These are phyloP conservation scores for Drosophila demipolita DNA, from an alignment of 2,888 invertebrate species.

Conservation along the genomic window DNA sequence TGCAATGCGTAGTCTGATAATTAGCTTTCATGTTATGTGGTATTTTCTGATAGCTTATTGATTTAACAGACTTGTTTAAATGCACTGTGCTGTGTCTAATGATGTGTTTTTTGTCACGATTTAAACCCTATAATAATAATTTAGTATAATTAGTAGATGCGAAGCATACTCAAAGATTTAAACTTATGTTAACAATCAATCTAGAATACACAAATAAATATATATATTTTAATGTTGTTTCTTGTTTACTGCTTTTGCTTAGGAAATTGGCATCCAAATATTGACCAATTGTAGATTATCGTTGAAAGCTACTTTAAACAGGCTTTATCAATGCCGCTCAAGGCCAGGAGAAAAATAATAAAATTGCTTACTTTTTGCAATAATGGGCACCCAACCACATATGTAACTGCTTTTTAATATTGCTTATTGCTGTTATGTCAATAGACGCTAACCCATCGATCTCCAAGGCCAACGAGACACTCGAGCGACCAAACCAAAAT, in stretches of 20 bases:
- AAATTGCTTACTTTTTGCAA: conserved; percentile 20
- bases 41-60: neutral
- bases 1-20: neutral
- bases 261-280: conserved; percentile 18
- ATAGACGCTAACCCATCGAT: conserved; percentile 23
- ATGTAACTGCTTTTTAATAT: conserved; percentile 25
- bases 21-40: conserved; percentile 1
- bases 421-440: conserved; percentile 31
- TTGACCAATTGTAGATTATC: conserved; percentile 25
- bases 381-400: conserved; percentile 16
- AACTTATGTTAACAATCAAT: neutral
- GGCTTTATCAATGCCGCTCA: neutral
- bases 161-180: neutral
- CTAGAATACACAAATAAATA: neutral
- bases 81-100: neutral
- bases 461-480: neutral
- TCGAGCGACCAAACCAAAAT: conserved; percentile 9
- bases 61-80: neutral
- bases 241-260: neutral
- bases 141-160: neutral
- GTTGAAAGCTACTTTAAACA: conserved; percentile 5
- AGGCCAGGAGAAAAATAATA: neutral
- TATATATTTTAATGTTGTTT: neutral
- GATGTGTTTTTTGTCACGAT: neutral
- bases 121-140: neutral